Evolutionary conservation across 2,113 vertebrate genomes (phyloP), one percentile per base, ranked within the genome.

Genomic region (Leptocoma aspasia): DNA sequence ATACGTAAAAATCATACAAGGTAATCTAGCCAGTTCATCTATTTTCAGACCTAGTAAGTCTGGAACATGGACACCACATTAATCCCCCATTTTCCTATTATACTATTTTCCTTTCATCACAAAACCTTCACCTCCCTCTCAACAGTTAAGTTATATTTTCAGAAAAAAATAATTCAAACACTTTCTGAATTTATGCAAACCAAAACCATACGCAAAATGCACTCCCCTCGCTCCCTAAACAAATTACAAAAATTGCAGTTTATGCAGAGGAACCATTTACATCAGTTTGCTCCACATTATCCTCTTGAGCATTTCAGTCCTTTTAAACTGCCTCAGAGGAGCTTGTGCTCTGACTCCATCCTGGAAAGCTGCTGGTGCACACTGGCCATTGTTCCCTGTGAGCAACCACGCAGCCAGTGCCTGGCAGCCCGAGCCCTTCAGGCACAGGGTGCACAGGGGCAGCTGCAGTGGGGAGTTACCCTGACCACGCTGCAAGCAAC

Each of bases 1-100:
- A 96, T 95, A 94, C 49, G 87, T 85, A 97, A 96, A 95, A 98
- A 95, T 89, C 57, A 91, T 79, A 91, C 82, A 93, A 96, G 84
- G 93, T 94, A 96, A 98, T 96, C 95, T 96, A 53, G 42, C 16
- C 82, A 88, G 91, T 97, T 97, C 85, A 95, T 91, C 75, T 61
- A 15, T 50, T 97, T 93, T 87, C 92, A 96, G 92, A 89, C 31
- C 33, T 72, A 65, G 28, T 53, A 83, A 82, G 41, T 71, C 72
- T 69, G 77, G 59, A 94, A 89, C 24, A 69, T 2, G 56, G 53
- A 92, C 80, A 92, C 30, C 75, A 89, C 35, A 53, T 69, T 82
- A 97, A 93, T 92, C 39, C 59, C 84, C 87, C 53, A 35, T 96
- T 95, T 84, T 83, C 89, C 88, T 72, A 39, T 69, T 89, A 61